Percentiles rank a stretch among this genome's conserved stretches.
phyloP scores from a whole-genome alignment of 2,888 invertebrate genomes.

The Rotaria magnacalcarata region DNA sequence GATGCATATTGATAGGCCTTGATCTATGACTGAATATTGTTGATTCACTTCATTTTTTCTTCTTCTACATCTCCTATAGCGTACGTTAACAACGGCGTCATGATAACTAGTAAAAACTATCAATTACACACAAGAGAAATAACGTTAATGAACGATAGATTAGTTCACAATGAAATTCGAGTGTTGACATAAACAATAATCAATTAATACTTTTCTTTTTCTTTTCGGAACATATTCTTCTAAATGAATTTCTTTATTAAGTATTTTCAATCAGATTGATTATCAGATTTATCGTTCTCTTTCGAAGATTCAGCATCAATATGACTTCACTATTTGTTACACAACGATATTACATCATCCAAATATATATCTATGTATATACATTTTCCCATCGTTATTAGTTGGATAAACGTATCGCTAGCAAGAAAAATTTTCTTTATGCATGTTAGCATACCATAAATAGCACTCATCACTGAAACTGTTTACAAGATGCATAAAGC shows the following conservation, averaged over 20 bases:
- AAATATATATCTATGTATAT: not conserved
- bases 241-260: not conserved
- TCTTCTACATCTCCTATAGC: not conserved
- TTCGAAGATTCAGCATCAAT: not conserved
- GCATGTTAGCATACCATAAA: conserved; percentile 12
- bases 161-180: not conserved
- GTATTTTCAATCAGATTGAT: not conserved
- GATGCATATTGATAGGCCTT: not conserved
- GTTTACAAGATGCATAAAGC: not conserved
- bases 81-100: not conserved
- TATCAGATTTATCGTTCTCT: not conserved
- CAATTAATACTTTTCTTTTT: not conserved
- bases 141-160: not conserved
- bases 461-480: conserved; percentile 2
- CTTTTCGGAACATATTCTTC: not conserved
- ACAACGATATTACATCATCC: conserved; percentile 13
- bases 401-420: conserved; percentile 24
- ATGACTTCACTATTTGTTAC: not conserved
- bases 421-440: conserved; percentile 18
- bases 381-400: not conserved
- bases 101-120: not conserved
- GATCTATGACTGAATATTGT: not conserved
- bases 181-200: not conserved
- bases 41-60: not conserved
- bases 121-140: not conserved